These are phyloP conservation scores for Apus apus DNA, from an alignment of 2,113 vertebrate species.

Conservation along the genomic window DNA sequence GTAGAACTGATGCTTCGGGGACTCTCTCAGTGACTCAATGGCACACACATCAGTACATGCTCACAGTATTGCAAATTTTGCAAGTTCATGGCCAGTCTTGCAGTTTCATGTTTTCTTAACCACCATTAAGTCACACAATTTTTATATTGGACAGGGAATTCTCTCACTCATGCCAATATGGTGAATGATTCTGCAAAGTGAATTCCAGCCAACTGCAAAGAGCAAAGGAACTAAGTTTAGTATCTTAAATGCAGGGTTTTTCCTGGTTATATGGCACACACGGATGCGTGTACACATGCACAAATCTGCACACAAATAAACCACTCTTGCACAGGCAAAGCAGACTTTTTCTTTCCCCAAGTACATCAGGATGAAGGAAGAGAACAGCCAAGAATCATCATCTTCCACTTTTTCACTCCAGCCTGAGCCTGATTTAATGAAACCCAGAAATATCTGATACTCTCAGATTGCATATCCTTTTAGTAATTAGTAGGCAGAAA, in stretches of 20 bases:
- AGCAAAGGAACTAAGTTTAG: not conserved
- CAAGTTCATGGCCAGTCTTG: not conserved
- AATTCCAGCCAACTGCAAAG: not conserved
- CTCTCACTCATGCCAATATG: not conserved
- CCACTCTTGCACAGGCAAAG: not conserved
- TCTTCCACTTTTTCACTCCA: not conserved
- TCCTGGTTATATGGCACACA: not conserved
- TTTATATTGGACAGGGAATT: not conserved
- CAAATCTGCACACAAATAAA: not conserved
- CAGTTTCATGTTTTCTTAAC: not conserved
- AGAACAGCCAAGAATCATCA: not conserved
- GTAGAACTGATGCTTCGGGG: not conserved
- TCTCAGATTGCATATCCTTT: not conserved
- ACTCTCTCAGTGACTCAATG: not conserved
- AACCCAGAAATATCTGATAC: not conserved
- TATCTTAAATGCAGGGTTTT: not conserved
- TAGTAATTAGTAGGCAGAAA: not conserved
- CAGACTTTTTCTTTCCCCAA: not conserved
- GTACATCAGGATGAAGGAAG: not conserved
- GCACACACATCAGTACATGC: not conserved
- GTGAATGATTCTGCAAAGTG: not conserved
- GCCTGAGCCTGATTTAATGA: not conserved
- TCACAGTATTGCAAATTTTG: not conserved
- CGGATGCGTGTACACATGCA: rapidly evolving
- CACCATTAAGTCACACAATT: not conserved